Evolutionary conservation across 2,888 invertebrate species (phyloP).

Genomic region (Antitype chi): DNA sequence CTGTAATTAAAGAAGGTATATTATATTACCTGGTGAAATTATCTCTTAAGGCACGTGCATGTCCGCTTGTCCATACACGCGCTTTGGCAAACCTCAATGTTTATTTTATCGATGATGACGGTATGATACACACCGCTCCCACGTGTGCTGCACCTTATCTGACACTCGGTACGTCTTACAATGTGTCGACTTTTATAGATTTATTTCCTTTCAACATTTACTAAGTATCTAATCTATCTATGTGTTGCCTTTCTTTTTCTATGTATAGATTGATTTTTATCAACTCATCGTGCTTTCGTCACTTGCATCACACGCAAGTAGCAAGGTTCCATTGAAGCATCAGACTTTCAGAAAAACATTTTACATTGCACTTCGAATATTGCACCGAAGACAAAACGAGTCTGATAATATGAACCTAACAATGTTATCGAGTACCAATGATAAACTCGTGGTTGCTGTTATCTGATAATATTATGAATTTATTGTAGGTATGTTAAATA

Average conservation of each 20-base stretch:
- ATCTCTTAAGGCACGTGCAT: constrained; percentile 62
- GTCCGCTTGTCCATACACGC: constrained; percentile 51
- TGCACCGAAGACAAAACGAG: constrained; percentile 9
- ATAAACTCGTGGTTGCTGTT: constrained; percentile 36
- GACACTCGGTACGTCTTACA: constrained; percentile 42
- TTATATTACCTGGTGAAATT: constrained; percentile 10
- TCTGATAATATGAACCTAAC: constrained; percentile 21
- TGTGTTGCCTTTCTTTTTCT: constrained; percentile 32
- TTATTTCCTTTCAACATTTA: constrained; percentile 45
- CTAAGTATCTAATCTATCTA: constrained; percentile 22
- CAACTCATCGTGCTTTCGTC: not conserved
- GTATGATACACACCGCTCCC: constrained; percentile 64
- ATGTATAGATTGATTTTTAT: constrained; percentile 16
- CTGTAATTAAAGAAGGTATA: constrained; percentile 7
- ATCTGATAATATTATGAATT: constrained; percentile 35
- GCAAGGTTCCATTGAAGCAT: not conserved
- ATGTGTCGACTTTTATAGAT: constrained; percentile 46
- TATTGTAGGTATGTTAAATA: constrained; percentile 34
- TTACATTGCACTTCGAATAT: not conserved
- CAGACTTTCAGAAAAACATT: not conserved
- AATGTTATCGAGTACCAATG: constrained; percentile 48
- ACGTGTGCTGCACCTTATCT: constrained; percentile 64
- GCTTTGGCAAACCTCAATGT: constrained; percentile 77
- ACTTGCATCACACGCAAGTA: not conserved
- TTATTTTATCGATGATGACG: constrained; percentile 74